Percentiles rank a stretch among this genome's conserved stretches.
Evolutionary conservation across 2,113 vertebrate genomes (phyloP).

Genomic region (Triplophysa dalaica): DNA sequence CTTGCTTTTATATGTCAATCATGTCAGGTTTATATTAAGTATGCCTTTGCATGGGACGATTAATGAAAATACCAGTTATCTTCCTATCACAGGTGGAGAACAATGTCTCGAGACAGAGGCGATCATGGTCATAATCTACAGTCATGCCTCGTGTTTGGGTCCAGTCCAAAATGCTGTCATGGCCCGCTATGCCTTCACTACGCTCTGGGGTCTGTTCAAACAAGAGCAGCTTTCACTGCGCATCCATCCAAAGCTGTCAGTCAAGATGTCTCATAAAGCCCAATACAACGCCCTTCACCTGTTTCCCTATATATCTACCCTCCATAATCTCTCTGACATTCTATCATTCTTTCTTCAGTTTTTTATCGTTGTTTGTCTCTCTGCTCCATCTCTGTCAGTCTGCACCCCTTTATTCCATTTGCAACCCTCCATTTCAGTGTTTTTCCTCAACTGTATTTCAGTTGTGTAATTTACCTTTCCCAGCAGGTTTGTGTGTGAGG

Average conservation of each 20-base stretch:
- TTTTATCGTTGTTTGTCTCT: not conserved
- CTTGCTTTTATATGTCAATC: not conserved
- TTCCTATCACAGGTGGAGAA: constrained; percentile 17
- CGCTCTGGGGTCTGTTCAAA: constrained; percentile 21
- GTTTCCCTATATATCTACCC: constrained; percentile 2
- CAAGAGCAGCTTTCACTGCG: constrained; percentile 26
- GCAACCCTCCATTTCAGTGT: constrained; percentile 3
- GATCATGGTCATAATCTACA: constrained; percentile 65
- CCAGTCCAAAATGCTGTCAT: constrained; percentile 44
- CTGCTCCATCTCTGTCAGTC: constrained; percentile 25
- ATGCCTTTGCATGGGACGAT: not conserved
- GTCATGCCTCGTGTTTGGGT: constrained; percentile 64
- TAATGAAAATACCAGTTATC: constrained; percentile 31
- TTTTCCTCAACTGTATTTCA: constrained; percentile 18
- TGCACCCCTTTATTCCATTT: constrained; percentile 17
- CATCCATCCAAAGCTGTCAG: constrained; percentile 40
- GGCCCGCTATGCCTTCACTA: constrained; percentile 29
- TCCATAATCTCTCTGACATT: constrained; percentile 34
- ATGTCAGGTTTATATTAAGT: not conserved
- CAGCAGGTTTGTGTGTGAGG: constrained; percentile 14
- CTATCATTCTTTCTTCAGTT: not conserved
- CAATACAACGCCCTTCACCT: constrained; percentile 1
- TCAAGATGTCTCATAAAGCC: constrained; percentile 9
- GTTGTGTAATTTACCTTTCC: constrained; percentile 17
- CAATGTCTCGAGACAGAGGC: constrained; percentile 29